Evolutionary conservation across 2,888 invertebrate species (phyloP).

Genomic region (Drosophila setosimentum): DNA sequence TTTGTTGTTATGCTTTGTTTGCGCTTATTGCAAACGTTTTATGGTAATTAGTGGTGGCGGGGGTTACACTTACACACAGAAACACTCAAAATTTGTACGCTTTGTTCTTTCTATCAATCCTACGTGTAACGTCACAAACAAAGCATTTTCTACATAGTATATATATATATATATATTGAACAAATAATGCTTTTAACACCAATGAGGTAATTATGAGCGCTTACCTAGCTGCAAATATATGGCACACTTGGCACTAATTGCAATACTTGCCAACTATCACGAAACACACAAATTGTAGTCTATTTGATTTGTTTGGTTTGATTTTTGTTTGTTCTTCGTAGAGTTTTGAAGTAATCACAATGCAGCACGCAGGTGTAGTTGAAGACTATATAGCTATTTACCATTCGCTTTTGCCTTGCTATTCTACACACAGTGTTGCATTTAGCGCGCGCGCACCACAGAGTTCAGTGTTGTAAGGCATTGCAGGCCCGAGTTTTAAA

Average conservation of each 20-base stretch:
- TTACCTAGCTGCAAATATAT: constrained; percentile 35
- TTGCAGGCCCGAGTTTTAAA: neutral
- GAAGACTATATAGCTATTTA: constrained; percentile 54
- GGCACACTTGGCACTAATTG: neutral
- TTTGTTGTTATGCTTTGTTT: constrained; percentile 42
- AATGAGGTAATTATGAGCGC: constrained; percentile 17
- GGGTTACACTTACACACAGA: constrained; percentile 23
- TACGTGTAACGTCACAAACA: constrained; percentile 43
- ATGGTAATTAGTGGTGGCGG: constrained; percentile 65
- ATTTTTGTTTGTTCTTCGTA: constrained; percentile 30
- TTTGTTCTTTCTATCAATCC: constrained; percentile 65
- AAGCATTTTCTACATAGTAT: constrained; percentile 40
- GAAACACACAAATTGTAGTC: constrained; percentile 18
- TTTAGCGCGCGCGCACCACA: constrained; percentile 15
- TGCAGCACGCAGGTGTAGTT: constrained; percentile 68
- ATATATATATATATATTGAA: constrained; percentile 18
- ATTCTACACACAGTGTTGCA: constrained; percentile 76
- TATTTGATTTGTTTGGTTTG: constrained; percentile 26
- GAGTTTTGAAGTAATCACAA: constrained; percentile 36
- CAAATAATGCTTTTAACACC: constrained; percentile 1
- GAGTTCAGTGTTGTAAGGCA: constrained; percentile 2
- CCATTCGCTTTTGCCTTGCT: constrained; percentile 68
- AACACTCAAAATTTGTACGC: constrained; percentile 51
- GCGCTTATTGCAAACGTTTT: constrained; percentile 36
- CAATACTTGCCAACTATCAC: constrained; percentile 11